phyloP scores from a whole-genome alignment of 2,888 invertebrate genomes.

The Drosophila mimetica region DNA sequence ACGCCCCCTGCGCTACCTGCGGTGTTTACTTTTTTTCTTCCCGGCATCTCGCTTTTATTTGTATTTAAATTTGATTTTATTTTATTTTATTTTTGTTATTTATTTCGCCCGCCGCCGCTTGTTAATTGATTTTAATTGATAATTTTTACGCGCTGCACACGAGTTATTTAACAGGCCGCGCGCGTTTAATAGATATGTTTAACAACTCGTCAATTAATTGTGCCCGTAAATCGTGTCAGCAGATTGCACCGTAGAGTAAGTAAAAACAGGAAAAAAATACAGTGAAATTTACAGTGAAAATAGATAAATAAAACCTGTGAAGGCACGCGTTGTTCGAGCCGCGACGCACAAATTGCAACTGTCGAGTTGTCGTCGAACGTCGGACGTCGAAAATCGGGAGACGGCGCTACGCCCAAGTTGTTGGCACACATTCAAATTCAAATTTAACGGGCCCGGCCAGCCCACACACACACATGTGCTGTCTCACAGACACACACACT shows the following conservation, averaged over 20 bases:
- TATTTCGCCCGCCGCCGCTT: constrained; percentile 13
- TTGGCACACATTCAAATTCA: constrained; percentile 68
- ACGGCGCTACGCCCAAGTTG: constrained; percentile 38
- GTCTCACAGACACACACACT: constrained; percentile 8
- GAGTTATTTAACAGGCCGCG: constrained; percentile 22
- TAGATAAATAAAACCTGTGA: constrained; percentile 10
- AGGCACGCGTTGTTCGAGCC: constrained; percentile 62
- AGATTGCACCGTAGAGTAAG: neutral
- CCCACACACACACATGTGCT: constrained; percentile 13
- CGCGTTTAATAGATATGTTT: constrained; percentile 55
- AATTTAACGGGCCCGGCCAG: constrained; percentile 29
- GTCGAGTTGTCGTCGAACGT: constrained; percentile 67
- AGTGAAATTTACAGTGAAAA: neutral
- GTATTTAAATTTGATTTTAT: constrained; percentile 26
- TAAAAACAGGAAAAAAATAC: constrained; percentile 2
- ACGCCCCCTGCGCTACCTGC: constrained; percentile 26
- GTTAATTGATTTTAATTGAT: constrained; percentile 73
- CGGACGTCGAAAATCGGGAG: constrained; percentile 26
- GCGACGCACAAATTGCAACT: constrained; percentile 74
- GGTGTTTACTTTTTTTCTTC: constrained; percentile 73
- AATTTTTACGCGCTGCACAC: constrained; percentile 42
- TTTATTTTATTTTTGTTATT: constrained; percentile 4
- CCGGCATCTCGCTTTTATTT: constrained; percentile 57
- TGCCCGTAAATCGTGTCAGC: constrained; percentile 34
- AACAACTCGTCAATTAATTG: constrained; percentile 67